Evolutionary conservation across 2,888 invertebrate species (phyloP), one percentile per base, ranked within the genome.

Genomic region (Creontiades dilutus): DNA sequence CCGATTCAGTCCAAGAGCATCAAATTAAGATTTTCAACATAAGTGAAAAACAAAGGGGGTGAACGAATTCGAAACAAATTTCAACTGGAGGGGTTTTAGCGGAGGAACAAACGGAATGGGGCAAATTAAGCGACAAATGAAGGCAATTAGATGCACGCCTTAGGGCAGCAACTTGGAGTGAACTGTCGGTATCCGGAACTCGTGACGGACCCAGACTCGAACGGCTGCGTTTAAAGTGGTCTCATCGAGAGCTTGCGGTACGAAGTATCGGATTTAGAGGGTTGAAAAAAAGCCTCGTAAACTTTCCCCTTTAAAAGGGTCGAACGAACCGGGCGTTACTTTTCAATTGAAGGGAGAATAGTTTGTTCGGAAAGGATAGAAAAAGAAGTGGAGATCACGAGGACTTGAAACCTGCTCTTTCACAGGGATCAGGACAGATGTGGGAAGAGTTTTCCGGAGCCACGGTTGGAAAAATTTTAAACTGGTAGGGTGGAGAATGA

Each of bases 51-150:
- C n/a, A 14, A n/a, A 57, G n/a, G 57, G 16, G 16, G 11, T n/a
- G 57, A 57, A n/a, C 19, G 57, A 16, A 57, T 57, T 57, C 57
- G 57, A n/a, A n/a, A 57, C 57, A 52, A 52, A 57, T 57, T 57
- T 16, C 57, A 57, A 57, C 16, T 57, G 57, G 57, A 57, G 57
- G 57, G n/a, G 57, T 57, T 57, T 57, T 57, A 57, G n/a, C 16
- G 16, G n/a, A 2, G 57, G 57, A 57, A 57, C 57, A 57, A 57
- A 57, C 57, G 57, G n/a, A 57, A n/a, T 7, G 57, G 57, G 57
- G n/a, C 57, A 57, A 57, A 57, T 57, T 57, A 57, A 57, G 57
- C 57, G 57, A 57, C 57, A 57, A 57, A 57, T 57, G n/a, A n/a
- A n/a, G n/a, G n/a, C 57, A 57, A 57, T 57, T 57, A 57, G n/a